A percentile compares a stretch with the other conserved stretches of the same genome.
Evolutionary conservation across 2,888 invertebrate species (phyloP).

Genomic region (Aphodius sticticus): DNA sequence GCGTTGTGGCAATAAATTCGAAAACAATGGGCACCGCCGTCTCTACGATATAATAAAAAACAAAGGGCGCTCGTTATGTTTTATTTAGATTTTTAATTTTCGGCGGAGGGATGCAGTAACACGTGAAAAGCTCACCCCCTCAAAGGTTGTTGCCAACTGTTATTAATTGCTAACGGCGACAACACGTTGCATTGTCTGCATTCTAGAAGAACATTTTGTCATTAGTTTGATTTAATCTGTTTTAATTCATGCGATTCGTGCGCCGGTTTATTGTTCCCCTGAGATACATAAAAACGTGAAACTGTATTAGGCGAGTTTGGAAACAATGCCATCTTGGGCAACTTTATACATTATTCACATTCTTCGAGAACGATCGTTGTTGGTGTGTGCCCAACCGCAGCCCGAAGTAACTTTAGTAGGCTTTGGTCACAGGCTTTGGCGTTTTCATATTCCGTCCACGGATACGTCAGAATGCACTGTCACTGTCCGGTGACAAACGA

Average conservation of each 20-base stretch:
- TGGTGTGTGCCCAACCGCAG: not conserved
- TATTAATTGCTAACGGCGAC: not conserved
- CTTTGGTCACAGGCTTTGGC: not conserved
- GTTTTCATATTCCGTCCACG: not conserved
- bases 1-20: constrained; percentile 52
- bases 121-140: not conserved
- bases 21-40: constrained; percentile 57
- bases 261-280: not conserved
- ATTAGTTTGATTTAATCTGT: constrained; percentile 17
- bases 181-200: not conserved
- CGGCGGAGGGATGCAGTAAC: constrained; percentile 14
- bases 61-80: constrained; percentile 56
- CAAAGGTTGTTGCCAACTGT: not conserved
- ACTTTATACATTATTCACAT: constrained; percentile 4
- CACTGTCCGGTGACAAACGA: not conserved
- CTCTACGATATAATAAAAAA: constrained; percentile 53
- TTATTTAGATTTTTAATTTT: constrained; percentile 59
- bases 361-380: not conserved
- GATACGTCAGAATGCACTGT: not conserved
- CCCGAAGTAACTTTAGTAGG: not conserved
- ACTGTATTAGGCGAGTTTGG: not conserved
- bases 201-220: not conserved
- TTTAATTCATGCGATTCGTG: constrained; percentile 11
- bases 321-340: not conserved
- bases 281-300: not conserved